Percentiles rank a stretch among this genome's conserved stretches.
phyloP scores from a whole-genome alignment of 2,797 vertebrate species.

The Mormyrus hasselquistii region DNA sequence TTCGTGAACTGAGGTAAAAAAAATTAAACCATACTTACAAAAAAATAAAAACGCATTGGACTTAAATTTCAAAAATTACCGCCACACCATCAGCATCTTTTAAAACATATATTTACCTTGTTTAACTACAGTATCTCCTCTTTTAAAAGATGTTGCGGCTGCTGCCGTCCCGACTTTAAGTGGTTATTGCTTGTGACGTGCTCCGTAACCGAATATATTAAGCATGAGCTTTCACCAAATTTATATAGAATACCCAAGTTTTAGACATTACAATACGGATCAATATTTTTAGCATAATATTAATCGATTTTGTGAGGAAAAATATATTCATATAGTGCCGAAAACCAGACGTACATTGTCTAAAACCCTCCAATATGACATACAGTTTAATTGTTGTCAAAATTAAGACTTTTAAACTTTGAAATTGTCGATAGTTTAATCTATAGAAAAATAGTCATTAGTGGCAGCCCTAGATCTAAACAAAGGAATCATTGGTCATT shows the following conservation, averaged over 20 bases:
- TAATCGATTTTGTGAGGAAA: too few species aligned
- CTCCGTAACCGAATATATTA: too few species aligned
- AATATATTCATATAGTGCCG: too few species aligned
- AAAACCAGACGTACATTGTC: background rate
- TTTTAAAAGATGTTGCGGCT: background rate
- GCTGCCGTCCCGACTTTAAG: background rate
- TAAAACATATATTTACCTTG: background rate
- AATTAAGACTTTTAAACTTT: background rate
- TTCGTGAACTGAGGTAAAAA: background rate
- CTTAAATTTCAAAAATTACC: background rate
- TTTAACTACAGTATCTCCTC: background rate
- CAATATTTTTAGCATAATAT: too few species aligned
- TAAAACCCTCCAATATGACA: background rate
- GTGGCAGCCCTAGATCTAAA: background rate
- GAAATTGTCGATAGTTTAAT: background rate
- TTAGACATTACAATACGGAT: too few species aligned
- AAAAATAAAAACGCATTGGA: background rate
- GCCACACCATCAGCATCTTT: background rate
- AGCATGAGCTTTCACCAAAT: too few species aligned
- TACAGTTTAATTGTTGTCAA: background rate
- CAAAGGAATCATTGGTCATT: conserved; percentile 57
- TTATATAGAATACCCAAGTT: too few species aligned
- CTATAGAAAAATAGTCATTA: background rate
- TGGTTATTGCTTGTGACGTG: too few species aligned
- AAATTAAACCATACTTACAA: background rate